Evolutionary conservation across 1,140 invertebrate species (phyloP), one percentile per base, ranked within the genome.

Genomic region (Drusus annulatus): DNA sequence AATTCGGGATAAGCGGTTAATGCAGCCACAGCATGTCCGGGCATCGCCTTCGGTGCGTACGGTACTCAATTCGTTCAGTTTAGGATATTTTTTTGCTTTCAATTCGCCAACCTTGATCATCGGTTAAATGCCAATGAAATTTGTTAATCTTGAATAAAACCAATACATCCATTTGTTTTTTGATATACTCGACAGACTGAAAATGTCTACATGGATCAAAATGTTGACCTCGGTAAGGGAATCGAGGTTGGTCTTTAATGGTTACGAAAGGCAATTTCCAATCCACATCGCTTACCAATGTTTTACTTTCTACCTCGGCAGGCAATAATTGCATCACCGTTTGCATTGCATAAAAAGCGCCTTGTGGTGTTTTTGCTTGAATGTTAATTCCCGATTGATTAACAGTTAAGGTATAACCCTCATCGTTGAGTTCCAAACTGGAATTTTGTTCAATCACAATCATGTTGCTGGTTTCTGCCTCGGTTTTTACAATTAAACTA

Each of bases 61-160:
- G 3, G 52, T 16, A 54, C 52, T 17, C 13, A 54, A 16, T 54
- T 54, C 52, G 52, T 15, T 54, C 17, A 54, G 17, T 7, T 54
- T 54, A 16, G 52, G 52, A 8, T 54, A 54, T n/a, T 54, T 54
- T 54, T 54, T 54, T 54, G 13, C 13, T 54, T 17, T 54, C 52
- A 54, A 54, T 54, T 54, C 52, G 52, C 52, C 52, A 54, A 54
- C 52, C 52, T 54, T 54, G 52, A 17, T 54, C 52, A 8, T 54
- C 52, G 52, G 52, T 54, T 17, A 54, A 54, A 17, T 54, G 52
- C 52, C 52, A 54, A 54, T 54, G 52, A 7, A 54, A 54, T 16
- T 15, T 54, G 17, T 54, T 54, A 3, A 54, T 54, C 17, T 54
- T 54, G 7, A 16, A 17, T 8, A 54, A 16, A 3, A 8, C 13